Evolutionary conservation across 1,140 invertebrate genomes (phyloP).

Genomic region (Sinella curviseta): DNA sequence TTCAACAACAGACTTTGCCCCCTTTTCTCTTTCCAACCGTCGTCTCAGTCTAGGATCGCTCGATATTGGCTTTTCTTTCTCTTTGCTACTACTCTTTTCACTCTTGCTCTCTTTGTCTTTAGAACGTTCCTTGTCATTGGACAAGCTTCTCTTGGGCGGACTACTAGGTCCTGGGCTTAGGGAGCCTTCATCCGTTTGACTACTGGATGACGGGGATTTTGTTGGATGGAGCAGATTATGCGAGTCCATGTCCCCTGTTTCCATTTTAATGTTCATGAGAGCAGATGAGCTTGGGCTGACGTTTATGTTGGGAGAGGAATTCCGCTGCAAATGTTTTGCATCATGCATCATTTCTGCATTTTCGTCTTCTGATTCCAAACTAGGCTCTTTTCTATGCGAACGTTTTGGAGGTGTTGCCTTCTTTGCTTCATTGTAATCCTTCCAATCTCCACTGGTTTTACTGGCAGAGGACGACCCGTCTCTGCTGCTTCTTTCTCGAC

Average conservation of each 20-base stretch:
- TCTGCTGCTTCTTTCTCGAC: not conserved
- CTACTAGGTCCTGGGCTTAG: not conserved
- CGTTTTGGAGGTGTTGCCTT: not conserved
- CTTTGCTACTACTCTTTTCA: not conserved
- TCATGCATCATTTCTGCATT: not conserved
- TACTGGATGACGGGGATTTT: not conserved
- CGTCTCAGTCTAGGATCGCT: not conserved
- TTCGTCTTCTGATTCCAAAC: not conserved
- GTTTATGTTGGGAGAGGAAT: not conserved
- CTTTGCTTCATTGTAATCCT: constrained; percentile 9
- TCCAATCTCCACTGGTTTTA: constrained; percentile 7
- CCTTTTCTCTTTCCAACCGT: not conserved
- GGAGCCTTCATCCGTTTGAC: not conserved
- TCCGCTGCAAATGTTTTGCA: not conserved
- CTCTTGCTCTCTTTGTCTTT: not conserved
- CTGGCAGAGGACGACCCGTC: not conserved
- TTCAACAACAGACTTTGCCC: not conserved
- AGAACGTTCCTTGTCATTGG: not conserved
- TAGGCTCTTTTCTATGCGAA: not conserved
- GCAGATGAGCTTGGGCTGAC: no score
- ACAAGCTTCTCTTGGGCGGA: not conserved
- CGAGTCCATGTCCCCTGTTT: no score
- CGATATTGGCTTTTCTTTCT: not conserved
- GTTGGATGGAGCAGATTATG: not conserved
- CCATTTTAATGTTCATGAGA: no score